Base-by-base conservation (phyloP, 1,140 invertebrate genomes). In the Platyscapa corneri region DNA sequence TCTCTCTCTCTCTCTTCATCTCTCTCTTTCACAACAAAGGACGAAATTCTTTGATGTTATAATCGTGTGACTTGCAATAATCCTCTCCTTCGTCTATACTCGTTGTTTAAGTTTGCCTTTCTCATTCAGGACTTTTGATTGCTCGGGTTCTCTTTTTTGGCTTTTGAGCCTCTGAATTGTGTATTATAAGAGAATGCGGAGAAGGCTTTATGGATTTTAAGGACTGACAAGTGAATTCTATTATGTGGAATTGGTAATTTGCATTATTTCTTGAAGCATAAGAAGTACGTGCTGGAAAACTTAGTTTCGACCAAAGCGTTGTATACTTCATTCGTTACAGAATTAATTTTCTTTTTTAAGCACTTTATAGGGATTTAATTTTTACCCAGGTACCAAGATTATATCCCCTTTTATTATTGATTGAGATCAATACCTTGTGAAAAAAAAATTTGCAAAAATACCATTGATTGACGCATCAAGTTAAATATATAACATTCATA, bases 21-120 rank as follows among this genome's bases (percentile, higher is more conserved):
- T 53, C 49, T 53, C 23, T 60, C 37, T 20, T 49, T 42, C 30
- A 32, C 56, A 67, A 82, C 85, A 83, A 86, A 79, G 76, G 81
- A 72, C 75, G 23, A 56, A 86, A 86, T 86, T 86, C 85, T 86
- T 86, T 86, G 85, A 86, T 86, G 85, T 86, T 86, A 83, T 83
- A 86, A 86, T 83, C 81, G 81, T 83, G 81, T 86, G 85, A 86
- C 85, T 86, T 86, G 81, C 85, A 86, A 86, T 86, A 86, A 86
- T 86, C 67, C 67, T 79, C 81, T 83, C 56, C 81, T 42, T 74
- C 60, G 12, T n/a, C 49, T 67, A 46, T 78, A 14, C 70, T 80
- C 79, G 85, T 78, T 78, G 84, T 81, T 86, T 82, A 82, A 82
- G 72, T 86, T 86, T 78, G 64, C 70, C 74, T 78, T 82, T 86